Base-by-base conservation (phyloP, 2,797 vertebrate genomes). In the Diceros bicornis region DNA sequence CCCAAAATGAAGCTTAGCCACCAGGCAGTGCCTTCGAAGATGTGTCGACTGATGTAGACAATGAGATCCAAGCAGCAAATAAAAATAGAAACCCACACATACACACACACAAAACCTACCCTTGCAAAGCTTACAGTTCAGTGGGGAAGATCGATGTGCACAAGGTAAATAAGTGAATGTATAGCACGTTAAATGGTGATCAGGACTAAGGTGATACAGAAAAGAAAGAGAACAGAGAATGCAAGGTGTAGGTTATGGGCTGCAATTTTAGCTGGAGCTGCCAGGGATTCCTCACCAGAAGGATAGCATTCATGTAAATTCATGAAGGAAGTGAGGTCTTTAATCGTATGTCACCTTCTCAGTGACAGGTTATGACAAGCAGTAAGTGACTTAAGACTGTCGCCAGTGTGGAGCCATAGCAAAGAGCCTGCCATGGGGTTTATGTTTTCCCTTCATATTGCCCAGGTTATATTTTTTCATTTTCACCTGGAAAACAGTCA, bases 161-260 rank as follows among this genome's bases (percentile, higher is more conserved):
- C 47, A 79, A 17, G 8, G 47, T 16, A 62, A 87, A n/a, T 57
- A n/a, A 59, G 11, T 79, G n/a, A 81, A 52, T 23, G 37, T 0
- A 18, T 1, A 86, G 1, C 6, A 10, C 47, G 1, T 77, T 23
- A 34, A 89, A 68, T 1, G 50, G 10, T 29, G 23, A 59, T 59
- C 23, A 23, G 9, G 0, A 2, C 29, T n/a, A 18, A 77, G 11
- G 17, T 11, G 27, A 23, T 44, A 64, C 93, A 91, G 14, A 62
- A 6, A 34, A 68, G 64, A 72, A 66, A 20, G 2, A 23, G 29
- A 59, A 64, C 10, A 68, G 64, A 68, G 79, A 52, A 7, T 55
- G 16, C 13, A 7, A 23, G 25, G 29, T 20, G 4, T 18, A 20
- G 55, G 32, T 55, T 52, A n/a, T 0, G 0, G 41, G 7, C 34